Conservation (phyloP, 2,797 vertebrate species). For the Typhlichthys subterraneus region DNA sequence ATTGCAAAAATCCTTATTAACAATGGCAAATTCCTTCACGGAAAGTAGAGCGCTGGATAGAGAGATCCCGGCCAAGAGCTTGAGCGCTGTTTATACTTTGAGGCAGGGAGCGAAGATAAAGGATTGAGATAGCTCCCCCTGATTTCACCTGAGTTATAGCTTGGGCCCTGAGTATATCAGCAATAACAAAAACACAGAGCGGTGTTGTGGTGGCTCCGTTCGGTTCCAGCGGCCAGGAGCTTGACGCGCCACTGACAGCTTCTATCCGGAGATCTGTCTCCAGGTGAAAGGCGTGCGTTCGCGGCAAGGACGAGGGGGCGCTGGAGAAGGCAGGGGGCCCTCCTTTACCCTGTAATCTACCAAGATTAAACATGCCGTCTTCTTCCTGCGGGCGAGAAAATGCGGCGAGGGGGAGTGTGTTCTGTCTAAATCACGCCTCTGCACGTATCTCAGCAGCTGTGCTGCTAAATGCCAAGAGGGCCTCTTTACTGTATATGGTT, state of each 20-base stretch:
- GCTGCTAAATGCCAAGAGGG: slow-evolving; percentile 55
- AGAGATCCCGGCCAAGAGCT: neutral
- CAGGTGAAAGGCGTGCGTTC: slow-evolving; percentile 43
- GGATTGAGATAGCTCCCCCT: slow-evolving; percentile 11
- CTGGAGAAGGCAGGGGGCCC: slow-evolving; percentile 32
- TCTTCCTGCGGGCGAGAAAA: slow-evolving; percentile 57
- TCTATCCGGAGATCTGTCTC: slow-evolving; percentile 42
- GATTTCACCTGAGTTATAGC: slow-evolving; percentile 28
- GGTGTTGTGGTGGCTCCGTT: slow-evolving; percentile 32
- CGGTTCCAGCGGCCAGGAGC: slow-evolving; percentile 38
- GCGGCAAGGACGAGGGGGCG: slow-evolving; percentile 37
- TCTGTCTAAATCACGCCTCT: slow-evolving; percentile 50
- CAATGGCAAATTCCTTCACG: neutral
- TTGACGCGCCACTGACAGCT: slow-evolving; percentile 58
- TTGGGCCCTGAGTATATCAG: slow-evolving; percentile 21
- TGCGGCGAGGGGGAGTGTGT: slow-evolving; percentile 47
- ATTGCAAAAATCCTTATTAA: neutral
- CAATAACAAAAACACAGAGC: slow-evolving; percentile 28
- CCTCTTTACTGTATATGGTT: slow-evolving; percentile 15
- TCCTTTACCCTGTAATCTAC: slow-evolving; percentile 60
- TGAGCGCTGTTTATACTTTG: neutral
- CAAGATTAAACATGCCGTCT: slow-evolving; percentile 71
- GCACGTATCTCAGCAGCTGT: slow-evolving; percentile 46
- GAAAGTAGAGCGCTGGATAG: neutral
- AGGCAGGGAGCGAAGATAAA: no score